phyloP scores from a whole-genome alignment of 2,888 invertebrate genomes.

The Lasioglossum marginatum region DNA sequence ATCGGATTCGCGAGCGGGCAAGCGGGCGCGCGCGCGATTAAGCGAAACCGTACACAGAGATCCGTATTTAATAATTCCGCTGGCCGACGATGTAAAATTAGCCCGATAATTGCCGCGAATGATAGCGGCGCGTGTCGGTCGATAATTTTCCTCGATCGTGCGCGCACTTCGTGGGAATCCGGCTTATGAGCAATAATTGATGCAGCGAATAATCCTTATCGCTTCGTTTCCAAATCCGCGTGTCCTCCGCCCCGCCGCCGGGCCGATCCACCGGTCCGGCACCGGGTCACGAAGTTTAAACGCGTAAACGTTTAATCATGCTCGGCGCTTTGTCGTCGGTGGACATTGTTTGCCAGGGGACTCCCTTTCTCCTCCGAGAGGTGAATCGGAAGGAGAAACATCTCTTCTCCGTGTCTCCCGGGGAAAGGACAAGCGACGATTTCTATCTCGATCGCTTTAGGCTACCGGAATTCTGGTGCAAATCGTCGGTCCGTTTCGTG shows the following conservation, averaged over 20 bases:
- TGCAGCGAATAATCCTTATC: constrained; percentile 47
- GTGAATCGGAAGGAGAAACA: neutral
- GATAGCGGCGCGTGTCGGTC: constrained; percentile 11
- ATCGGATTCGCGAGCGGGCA: neutral
- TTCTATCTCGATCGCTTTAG: no score
- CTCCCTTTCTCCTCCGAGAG: neutral
- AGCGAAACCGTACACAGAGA: constrained; percentile 37
- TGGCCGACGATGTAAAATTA: constrained; percentile 40
- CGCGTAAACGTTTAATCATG: constrained; percentile 10
- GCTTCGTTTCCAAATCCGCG: constrained; percentile 38
- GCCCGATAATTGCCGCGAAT: constrained; percentile 33
- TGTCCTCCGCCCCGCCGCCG: neutral
- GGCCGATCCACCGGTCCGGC: constrained; percentile 4
- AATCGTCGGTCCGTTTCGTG: no score
- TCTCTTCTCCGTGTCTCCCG: neutral
- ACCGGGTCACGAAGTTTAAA: neutral
- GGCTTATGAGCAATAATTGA: constrained; percentile 61
- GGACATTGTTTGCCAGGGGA: neutral
- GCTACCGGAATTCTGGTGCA: no score
- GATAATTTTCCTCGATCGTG: constrained; percentile 40
- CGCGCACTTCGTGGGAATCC: constrained; percentile 33
- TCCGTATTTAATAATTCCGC: constrained; percentile 37
- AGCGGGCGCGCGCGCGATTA: constrained; percentile 1
- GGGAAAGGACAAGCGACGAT: no score
- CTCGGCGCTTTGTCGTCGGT: neutral